Base-by-base conservation (phyloP, 2,113 vertebrate species). In the Peucedramus taeniatus region DNA sequence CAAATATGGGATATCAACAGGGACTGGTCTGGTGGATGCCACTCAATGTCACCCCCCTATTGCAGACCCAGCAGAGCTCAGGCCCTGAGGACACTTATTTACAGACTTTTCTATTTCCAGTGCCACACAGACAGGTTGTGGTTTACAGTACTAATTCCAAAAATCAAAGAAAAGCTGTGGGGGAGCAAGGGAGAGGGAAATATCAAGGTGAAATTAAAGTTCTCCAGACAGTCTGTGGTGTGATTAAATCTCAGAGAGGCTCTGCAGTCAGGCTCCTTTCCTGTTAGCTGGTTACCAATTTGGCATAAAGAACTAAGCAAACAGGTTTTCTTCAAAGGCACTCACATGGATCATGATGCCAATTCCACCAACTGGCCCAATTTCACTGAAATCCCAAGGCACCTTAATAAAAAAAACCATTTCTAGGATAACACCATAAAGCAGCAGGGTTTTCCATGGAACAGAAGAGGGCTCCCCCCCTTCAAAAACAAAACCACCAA, bases 271-370 rank as follows among this genome's bases (percentile, higher is more conserved):
- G 83, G 92, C 72, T 74, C 91, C 93, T 96, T 95, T 76, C 75
- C 93, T 96, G 93, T 79, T 93, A 97, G 94, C 27, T 28, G 24
- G 85, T 96, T 87, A 95, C 94, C 93, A 96, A 91, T 95, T 95
- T 98, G 97, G 98, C 97, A 94, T 60, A 45, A 94, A 96, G 93
- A 97, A 94, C 94, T 97, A 96, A 98, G 96, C 93, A 97, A 90
- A 96, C 82, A 97, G 96, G 97, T 97, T 97, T 97, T 90, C 97
- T 97, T 97, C 95, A 96, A 98, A 97, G 97, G 92, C 82, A 90
- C 91, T 93, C 82, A 28, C 70, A 63, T 18, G 90, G 80, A 80
- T 95, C 93, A 56, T 2, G 44, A 94, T 96, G 97, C 97, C 97
- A 97, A 94, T 64, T 96, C 91, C 89, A 96, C 89, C 69, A 96